phyloP scores from a whole-genome alignment of 2,888 invertebrate genomes.

The Ferdinandea cuprea region DNA sequence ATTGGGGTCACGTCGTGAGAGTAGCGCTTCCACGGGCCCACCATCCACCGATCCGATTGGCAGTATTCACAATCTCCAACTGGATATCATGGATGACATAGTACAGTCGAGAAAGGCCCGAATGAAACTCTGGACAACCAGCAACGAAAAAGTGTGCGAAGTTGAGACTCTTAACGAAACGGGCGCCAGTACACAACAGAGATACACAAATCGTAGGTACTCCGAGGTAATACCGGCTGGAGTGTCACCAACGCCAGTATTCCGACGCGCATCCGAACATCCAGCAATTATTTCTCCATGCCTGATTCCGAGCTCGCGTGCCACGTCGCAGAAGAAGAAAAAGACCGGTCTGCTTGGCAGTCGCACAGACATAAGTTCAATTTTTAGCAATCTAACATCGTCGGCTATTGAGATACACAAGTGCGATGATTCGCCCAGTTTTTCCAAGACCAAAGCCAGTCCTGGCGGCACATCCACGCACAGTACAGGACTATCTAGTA shows the following conservation, averaged over 20 bases:
- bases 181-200: constrained; percentile 84
- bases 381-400: constrained; percentile 88
- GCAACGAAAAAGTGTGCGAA: constrained; percentile 91
- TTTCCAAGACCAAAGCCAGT: constrained; percentile 68
- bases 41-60: constrained; percentile 89
- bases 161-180: constrained; percentile 91
- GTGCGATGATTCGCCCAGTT: constrained; percentile 84
- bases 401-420: constrained; percentile 91
- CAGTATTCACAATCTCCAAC: constrained; percentile 91
- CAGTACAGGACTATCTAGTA: constrained; percentile 53
- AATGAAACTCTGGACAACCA: constrained; percentile 93
- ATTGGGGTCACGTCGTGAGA: constrained; percentile 81
- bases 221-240: constrained; percentile 87
- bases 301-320: constrained; percentile 77
- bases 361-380: constrained; percentile 91
- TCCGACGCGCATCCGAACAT: constrained; percentile 89
- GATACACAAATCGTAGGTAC: constrained; percentile 87
- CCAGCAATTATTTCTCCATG: constrained; percentile 84
- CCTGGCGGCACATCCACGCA: constrained; percentile 72
- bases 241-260: constrained; percentile 84
- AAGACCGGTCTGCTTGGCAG: constrained; percentile 89
- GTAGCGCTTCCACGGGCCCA: constrained; percentile 85
- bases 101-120: constrained; percentile 92
- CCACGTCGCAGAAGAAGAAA: constrained; percentile 80
- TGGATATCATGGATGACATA: constrained; percentile 95